Evolutionary conservation across 2,888 invertebrate species (phyloP).

Genomic region (Axea sp.): DNA sequence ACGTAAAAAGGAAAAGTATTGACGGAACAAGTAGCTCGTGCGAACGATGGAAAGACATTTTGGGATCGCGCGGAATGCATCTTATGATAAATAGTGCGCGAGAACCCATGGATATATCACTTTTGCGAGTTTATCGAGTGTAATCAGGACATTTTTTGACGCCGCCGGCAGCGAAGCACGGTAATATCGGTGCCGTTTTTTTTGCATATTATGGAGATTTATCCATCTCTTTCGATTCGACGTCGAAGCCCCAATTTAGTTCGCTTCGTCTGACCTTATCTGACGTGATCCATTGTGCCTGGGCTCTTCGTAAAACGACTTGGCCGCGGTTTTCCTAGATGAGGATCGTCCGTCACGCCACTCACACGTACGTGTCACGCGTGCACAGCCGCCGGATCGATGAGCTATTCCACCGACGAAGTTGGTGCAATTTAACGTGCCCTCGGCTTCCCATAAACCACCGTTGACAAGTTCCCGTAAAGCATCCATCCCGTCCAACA

Average conservation of each 20-base stretch:
- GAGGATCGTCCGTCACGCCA: conserved; percentile 63
- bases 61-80: conserved; percentile 42
- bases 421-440: conserved; percentile 64
- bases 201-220: conserved; percentile 56
- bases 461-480: conserved; percentile 64
- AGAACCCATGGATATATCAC: conserved; percentile 56
- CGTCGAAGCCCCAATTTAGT: conserved; percentile 59
- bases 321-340: conserved; percentile 64
- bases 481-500: conserved; percentile 51
- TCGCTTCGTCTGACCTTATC: conserved; percentile 49
- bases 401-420: conserved; percentile 63
- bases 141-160: conserved; percentile 61
- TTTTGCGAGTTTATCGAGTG: conserved; percentile 61
- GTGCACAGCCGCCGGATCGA: conserved; percentile 62
- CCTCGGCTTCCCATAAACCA: conserved; percentile 64
- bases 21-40: conserved; percentile 39
- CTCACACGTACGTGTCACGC: conserved; percentile 60
- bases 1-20: conserved; percentile 17
- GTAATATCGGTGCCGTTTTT: conserved; percentile 49
- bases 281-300: conserved; percentile 62
- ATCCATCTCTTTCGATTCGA: conserved; percentile 51
- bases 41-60: conserved; percentile 39
- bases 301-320: conserved; percentile 63
- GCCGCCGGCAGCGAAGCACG: conserved; percentile 43
- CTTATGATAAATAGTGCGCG: conserved; percentile 58